Evolutionary conservation across 1,140 invertebrate genomes (phyloP), one percentile per base, ranked within the genome.

Genomic region (Zaprionus ghesquierei): DNA sequence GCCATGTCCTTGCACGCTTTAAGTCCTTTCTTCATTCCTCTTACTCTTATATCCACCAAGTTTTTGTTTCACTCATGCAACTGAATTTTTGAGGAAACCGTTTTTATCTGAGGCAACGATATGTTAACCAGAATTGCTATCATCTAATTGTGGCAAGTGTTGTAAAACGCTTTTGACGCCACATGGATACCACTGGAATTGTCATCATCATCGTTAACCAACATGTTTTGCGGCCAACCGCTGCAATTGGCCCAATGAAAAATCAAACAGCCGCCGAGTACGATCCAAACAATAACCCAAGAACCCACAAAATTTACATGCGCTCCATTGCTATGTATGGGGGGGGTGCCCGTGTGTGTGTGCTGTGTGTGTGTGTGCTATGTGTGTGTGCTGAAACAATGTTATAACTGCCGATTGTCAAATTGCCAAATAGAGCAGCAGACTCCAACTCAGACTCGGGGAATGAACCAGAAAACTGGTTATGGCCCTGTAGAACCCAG

Each of bases 341-440:
- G 65, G 18, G 54, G 22, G 53, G 9, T 70, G 58, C 6, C 27
- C 6, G 2, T 29, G 0, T 27, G 25, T 27, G 25, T 27, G 27
- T 29, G n/a, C n/a, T 69, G 31, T 49, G 55, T 61, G n/a, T 33
- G 46, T 60, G 33, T 56, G 49, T 65, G 60, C n/a, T 70, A 35
- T 51, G 53, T 58, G 35, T 53, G n/a, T 61, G 41, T 46, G 49
- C 46, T 79, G 81, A 75, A 81, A 85, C 82, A 87, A 86, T 81
- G 78, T 87, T 86, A 82, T 87, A 81, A 77, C 69, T 78, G 78
- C 64, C 75, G 86, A 87, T 82, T 86, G 82, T 86, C 81, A 86
- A 86, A 86, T 87, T 81, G 81, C 75, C 82, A 79, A 75, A 81
- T 84, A 82, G 68, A 77, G 59, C 72, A 72, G 59, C 71, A 77